Evolutionary conservation across 2,797 vertebrate genomes (phyloP), one percentile per base, ranked within the genome.

Genomic region (Chrysolophus pictus): DNA sequence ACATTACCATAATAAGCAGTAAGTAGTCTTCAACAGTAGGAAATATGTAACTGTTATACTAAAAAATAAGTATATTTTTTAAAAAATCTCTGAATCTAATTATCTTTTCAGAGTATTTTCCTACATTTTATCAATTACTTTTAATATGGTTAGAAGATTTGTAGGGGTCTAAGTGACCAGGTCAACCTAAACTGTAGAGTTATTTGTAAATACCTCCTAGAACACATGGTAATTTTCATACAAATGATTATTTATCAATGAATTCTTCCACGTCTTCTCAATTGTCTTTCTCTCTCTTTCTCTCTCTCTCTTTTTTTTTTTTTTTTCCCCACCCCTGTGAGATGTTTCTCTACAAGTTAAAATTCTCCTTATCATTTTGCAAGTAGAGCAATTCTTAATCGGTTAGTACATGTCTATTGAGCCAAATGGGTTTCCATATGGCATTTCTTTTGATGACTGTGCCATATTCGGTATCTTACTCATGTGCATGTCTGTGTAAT

Each of bases 371-470:
- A 77, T 64, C 47, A 63, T 79, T 84, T 95, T 86, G 68, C 31
- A 68, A 89, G 22, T 74, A 74, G 39, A 88, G 9, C 7, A 88
- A 73, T 88, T 83, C 71, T 78, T 88, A 93, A 88, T 88, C 64
- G 90, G 79, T 87, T 86, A 90, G 19, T 78, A 70, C 64, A 96
- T 82, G 29, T 78, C 71, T 91, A 18, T 84, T 49, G 77, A 94
- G 65, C 86, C 95, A 94, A 95, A 96, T 94, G 93, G 90, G 37
- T 91, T 96, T 94, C 93, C 96, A 96, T 94, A 96, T 96, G 94
- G 90, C 64, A 88, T 90, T 93, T 90, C 65, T 72, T 96, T 92
- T 94, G 74, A 95, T 94, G 93, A 83, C 46, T 88, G 65, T 94
- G 79, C 82, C 88, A 90, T 93, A 88, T 91, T 94, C 69, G 51